Evolutionary conservation across 2,797 vertebrate genomes (phyloP), one percentile per base, ranked within the genome.

Genomic region (Sebastes melanostomus): DNA sequence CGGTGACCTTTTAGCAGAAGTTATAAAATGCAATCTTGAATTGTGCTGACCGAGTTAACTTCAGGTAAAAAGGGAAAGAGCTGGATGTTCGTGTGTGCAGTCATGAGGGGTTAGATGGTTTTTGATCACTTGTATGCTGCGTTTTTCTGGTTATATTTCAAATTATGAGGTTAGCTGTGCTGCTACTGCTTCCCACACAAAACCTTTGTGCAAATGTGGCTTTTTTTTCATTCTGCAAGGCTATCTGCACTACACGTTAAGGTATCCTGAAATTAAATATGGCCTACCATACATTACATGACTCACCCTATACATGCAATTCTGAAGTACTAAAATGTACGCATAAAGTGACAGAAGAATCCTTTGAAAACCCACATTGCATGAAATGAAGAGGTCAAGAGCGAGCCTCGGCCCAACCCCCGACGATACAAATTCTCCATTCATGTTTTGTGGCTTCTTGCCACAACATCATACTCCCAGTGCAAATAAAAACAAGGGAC

Each of bases 401-500:
- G 32, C 0, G 9, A 82, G 67, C 58, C 54, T 38, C 20, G 4
- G 73, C 63, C 78, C 59, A 66, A 63, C 62, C 55, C 2, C 2
- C 6, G 55, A 79, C 55, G 73, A 89, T 78, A 88, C 59, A 34
- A 75, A 89, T 92, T 89, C 84, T 82, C 66, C 72, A 81, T 88
- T 88, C 80, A 86, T 75, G 77, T 79, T 81, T 80, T 55, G 73
- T 86, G 87, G 89, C 89, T 60, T 52, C 13, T 34, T 78, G 91
- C 92, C 93, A 94, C 60, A 2, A 78, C 69, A 68, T 87, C 59
- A 82, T 85, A 89, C 81, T 88, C 76, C 67, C 75, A 78, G 62
- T 52, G 80, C 38, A 74, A 68, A 77, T 71, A 69, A 82, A 88
- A 92, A 88, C 78, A 92, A 78, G 85, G 78, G 83, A 80, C 5